Evolutionary conservation across 2,797 vertebrate genomes (phyloP).

Genomic region (Mycteria americana): DNA sequence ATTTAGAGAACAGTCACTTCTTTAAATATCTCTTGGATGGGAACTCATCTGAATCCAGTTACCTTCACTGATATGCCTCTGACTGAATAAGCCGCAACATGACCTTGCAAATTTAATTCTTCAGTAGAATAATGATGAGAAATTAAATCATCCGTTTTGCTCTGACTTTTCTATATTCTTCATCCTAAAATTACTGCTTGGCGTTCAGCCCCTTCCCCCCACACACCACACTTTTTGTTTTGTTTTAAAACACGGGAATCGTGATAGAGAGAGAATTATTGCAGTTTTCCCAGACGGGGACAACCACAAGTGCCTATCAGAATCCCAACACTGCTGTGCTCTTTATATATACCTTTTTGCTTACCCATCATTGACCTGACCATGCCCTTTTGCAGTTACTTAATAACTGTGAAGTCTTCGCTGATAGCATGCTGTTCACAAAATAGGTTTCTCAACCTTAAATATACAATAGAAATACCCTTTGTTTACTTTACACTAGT

Average conservation of each 20-base stretch:
- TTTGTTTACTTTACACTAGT: constrained; percentile 55
- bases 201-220: not conserved
- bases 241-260: not conserved
- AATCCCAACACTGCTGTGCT: not conserved
- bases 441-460: constrained; percentile 52
- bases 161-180: constrained; percentile 25
- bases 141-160: constrained; percentile 53
- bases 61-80: constrained; percentile 25
- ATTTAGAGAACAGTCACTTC: constrained; percentile 24
- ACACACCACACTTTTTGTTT: not conserved
- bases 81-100: constrained; percentile 25
- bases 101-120: constrained; percentile 59
- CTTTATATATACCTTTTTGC: not conserved
- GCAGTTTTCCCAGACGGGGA: not conserved
- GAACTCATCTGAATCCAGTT: constrained; percentile 46
- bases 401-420: constrained; percentile 25
- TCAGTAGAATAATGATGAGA: constrained; percentile 53
- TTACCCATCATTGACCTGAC: not conserved
- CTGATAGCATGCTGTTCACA: constrained; percentile 22
- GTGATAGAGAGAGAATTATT: not conserved
- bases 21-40: constrained; percentile 24
- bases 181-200: not conserved
- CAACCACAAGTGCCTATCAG: not conserved
- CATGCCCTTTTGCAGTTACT: constrained; percentile 26
- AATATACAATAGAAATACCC: constrained; percentile 32